These are phyloP conservation scores for Drosophila prolongata DNA, from an alignment of 2,888 invertebrate genomes.

Conservation along the genomic window DNA sequence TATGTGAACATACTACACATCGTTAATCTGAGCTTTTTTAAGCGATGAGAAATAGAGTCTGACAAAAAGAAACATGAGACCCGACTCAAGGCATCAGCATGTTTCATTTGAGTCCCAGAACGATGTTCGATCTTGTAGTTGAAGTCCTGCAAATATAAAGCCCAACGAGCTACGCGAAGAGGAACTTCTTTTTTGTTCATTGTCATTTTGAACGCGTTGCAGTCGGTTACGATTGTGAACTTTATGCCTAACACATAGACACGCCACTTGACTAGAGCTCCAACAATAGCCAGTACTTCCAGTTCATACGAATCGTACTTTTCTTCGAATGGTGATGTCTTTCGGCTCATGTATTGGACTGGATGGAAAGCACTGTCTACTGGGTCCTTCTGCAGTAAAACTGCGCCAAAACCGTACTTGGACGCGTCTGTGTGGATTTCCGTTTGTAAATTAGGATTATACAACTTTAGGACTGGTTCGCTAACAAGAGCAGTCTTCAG, in stretches of 20 bases:
- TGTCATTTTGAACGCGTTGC: too few species aligned
- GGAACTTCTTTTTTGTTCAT: background rate
- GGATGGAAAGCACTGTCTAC: background rate
- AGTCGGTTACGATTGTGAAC: too few species aligned
- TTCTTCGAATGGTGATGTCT: background rate
- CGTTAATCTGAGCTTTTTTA: conserved; percentile 2
- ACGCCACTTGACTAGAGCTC: too few species aligned
- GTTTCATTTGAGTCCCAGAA: conserved; percentile 5
- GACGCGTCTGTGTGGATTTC: background rate
- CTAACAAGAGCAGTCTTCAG: too few species aligned
- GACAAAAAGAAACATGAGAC: too few species aligned
- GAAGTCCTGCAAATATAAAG: conserved; percentile 22
- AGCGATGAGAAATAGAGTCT: background rate
- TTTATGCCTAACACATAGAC: background rate
- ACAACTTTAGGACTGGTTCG: conserved; percentile 1
- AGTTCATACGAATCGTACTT: conserved; percentile 3
- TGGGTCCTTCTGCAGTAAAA: background rate
- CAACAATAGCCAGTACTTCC: background rate
- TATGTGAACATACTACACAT: too few species aligned
- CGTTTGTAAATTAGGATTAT: background rate
- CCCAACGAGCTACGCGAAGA: conserved; percentile 3
- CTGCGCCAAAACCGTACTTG: too few species aligned
- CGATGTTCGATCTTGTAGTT: conserved; percentile 20
- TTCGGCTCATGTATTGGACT: conserved; percentile 6
- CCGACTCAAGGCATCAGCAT: background rate